Evolutionary conservation across 2,113 vertebrate genomes (phyloP).

Genomic region (Vulpes lagopus): DNA sequence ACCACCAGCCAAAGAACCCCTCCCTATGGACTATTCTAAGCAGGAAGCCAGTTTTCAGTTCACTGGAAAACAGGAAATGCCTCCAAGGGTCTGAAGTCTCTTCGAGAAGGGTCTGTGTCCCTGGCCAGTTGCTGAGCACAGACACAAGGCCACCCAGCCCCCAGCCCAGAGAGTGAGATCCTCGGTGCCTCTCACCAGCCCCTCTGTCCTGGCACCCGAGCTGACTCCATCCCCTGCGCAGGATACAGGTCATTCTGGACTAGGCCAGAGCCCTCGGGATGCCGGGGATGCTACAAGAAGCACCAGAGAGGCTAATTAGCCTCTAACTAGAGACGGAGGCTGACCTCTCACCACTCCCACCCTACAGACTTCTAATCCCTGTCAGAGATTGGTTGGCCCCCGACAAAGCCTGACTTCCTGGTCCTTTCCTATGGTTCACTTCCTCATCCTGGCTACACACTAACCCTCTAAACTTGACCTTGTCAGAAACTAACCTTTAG

Average conservation of each 20-base stretch:
- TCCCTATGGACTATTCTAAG: conserved; percentile 71
- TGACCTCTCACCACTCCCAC: not conserved
- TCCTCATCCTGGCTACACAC: not conserved
- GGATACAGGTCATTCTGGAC: not conserved
- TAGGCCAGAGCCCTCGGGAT: fast-evolving
- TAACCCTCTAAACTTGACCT: conserved; percentile 29
- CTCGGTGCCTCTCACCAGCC: not conserved
- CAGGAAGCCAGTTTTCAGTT: conserved; percentile 77
- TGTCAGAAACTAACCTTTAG: conserved; percentile 20
- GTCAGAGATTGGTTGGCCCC: not conserved
- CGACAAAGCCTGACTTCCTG: not conserved
- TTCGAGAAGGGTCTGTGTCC: not conserved
- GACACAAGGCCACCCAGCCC: not conserved
- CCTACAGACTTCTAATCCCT: not conserved
- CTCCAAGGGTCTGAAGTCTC: conserved; percentile 76
- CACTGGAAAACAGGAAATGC: conserved; percentile 84
- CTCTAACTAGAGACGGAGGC: not conserved
- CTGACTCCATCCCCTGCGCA: not conserved
- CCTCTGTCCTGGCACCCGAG: not conserved
- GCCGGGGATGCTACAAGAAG: not conserved
- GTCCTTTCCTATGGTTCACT: not conserved
- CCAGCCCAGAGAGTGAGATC: not conserved
- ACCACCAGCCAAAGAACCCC: conserved; percentile 73
- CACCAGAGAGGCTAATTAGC: not conserved
- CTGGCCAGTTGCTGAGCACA: conserved; percentile 28